phyloP scores from a whole-genome alignment of 2,888 invertebrate genomes.

The Scelioninae gen. 1 region DNA sequence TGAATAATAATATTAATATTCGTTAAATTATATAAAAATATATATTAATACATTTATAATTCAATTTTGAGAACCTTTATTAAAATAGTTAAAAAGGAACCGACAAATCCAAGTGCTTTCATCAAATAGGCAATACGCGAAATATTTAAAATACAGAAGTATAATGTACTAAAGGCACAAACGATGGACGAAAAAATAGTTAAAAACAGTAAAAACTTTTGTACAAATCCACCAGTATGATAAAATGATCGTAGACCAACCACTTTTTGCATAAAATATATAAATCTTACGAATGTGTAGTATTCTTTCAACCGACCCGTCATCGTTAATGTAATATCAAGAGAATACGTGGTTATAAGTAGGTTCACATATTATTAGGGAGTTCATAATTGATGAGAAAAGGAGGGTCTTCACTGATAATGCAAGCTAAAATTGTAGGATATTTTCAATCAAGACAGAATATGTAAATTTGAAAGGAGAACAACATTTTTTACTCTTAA shows the following conservation, averaged over 20 bases:
- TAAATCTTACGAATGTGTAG: background rate
- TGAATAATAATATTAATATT: background rate
- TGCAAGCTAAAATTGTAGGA: slow-evolving; percentile 6
- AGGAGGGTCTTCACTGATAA: slow-evolving; percentile 1
- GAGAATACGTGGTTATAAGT: slow-evolving; percentile 4
- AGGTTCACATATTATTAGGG: slow-evolving; percentile 9
- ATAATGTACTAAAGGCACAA: background rate
- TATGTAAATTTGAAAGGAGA: background rate
- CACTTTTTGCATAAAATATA: slow-evolving; percentile 3
- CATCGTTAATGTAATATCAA: slow-evolving; percentile 7
- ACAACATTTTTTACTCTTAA: too few species aligned
- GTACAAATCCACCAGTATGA: background rate
- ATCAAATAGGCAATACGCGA: slow-evolving; percentile 3
- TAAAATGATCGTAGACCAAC: slow-evolving; percentile 2
- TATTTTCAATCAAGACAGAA: background rate
- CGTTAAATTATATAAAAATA: background rate
- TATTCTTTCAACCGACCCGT: slow-evolving; percentile 9
- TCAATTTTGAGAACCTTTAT: slow-evolving; percentile 13
- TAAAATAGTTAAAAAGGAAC: slow-evolving; percentile 3
- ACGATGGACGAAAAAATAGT: background rate
- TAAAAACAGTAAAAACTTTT: background rate
- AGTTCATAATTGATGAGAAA: slow-evolving; percentile 9
- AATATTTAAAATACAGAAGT: slow-evolving; percentile 6
- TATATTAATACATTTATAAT: background rate
- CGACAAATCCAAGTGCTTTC: slow-evolving; percentile 14